These are phyloP conservation scores for Cheilosia soror DNA, from an alignment of 2,888 invertebrate species.

Conservation along the genomic window DNA sequence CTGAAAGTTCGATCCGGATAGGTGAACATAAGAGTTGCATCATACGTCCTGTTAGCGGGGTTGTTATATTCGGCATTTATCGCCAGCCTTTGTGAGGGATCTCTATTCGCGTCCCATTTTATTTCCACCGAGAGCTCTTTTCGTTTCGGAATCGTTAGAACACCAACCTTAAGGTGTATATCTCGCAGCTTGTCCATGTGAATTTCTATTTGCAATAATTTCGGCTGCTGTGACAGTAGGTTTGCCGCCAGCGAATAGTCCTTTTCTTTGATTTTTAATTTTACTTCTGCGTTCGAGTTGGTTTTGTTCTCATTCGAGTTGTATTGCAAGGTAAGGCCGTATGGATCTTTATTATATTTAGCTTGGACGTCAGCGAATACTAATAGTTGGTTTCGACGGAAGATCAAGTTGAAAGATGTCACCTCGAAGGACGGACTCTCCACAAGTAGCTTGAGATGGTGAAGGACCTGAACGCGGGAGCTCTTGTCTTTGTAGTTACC, in stretches of 20 bases:
- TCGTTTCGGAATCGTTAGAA: slow-evolving; percentile 85
- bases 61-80: slow-evolving; percentile 86
- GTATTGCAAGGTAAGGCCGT: slow-evolving; percentile 88
- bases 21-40: slow-evolving; percentile 87
- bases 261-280: slow-evolving; percentile 86
- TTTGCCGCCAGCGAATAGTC: slow-evolving; percentile 88
- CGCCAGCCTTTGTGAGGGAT: slow-evolving; percentile 87
- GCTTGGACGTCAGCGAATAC: slow-evolving; percentile 89
- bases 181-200: slow-evolving; percentile 93
- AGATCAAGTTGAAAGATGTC: slow-evolving; percentile 87
- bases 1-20: slow-evolving; percentile 91
- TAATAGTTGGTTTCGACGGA: slow-evolving; percentile 88
- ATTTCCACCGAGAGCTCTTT: slow-evolving; percentile 89
- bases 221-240: slow-evolving; percentile 87
- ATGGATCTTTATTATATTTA: slow-evolving; percentile 86
- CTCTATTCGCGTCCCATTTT: slow-evolving; percentile 94
- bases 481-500: slow-evolving; percentile 91
- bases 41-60: slow-evolving; percentile 86
- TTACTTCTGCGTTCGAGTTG: slow-evolving; percentile 87
- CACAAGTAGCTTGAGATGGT: slow-evolving; percentile 88
- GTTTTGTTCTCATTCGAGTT: slow-evolving; percentile 86
- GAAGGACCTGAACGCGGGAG: slow-evolving; percentile 87
- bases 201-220: slow-evolving; percentile 88
- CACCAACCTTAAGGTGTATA: slow-evolving; percentile 88
- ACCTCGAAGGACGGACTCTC: slow-evolving; percentile 90